Conservation (phyloP, 1,140 invertebrate genomes). For the Watersipora subatra region DNA sequence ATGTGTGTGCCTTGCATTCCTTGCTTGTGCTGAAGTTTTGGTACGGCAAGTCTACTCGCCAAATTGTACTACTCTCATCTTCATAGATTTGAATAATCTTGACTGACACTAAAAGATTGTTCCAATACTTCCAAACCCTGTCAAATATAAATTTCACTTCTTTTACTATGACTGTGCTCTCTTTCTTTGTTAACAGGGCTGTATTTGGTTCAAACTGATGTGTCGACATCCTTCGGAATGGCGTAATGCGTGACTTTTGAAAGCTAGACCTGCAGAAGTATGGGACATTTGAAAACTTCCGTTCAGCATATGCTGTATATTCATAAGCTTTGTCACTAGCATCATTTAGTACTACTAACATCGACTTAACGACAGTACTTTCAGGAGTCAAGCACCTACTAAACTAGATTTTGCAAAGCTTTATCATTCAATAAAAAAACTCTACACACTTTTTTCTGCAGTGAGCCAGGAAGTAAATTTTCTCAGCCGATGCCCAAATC, state of each 20-base stretch:
- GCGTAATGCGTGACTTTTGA: not conserved
- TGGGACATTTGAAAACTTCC: not conserved
- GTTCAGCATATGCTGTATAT: not conserved
- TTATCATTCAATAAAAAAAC: not conserved
- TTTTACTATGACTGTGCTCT: not conserved
- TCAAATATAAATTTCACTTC: constrained; percentile 1
- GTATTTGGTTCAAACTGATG: not conserved
- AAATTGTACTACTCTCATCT: too few relatives aligned
- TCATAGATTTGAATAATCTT: not conserved
- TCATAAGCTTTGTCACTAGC: constrained; percentile 5
- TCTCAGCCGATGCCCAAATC: constrained; percentile 9
- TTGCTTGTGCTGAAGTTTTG: too few relatives aligned
- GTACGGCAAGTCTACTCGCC: too few relatives aligned
- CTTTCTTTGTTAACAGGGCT: not conserved
- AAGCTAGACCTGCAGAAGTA: not conserved
- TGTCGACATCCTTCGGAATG: not conserved
- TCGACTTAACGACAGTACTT: not conserved
- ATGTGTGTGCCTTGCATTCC: too few relatives aligned
- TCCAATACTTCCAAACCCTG: constrained; percentile 4
- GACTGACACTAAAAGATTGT: not conserved
- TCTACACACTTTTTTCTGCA: constrained; percentile 11
- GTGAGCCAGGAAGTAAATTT: constrained; percentile 1
- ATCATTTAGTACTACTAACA: not conserved
- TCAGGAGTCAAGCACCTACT: not conserved
- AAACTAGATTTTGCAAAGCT: not conserved